Base-by-base conservation (phyloP, 2,888 invertebrate genomes). In the Desoria tigrina region DNA sequence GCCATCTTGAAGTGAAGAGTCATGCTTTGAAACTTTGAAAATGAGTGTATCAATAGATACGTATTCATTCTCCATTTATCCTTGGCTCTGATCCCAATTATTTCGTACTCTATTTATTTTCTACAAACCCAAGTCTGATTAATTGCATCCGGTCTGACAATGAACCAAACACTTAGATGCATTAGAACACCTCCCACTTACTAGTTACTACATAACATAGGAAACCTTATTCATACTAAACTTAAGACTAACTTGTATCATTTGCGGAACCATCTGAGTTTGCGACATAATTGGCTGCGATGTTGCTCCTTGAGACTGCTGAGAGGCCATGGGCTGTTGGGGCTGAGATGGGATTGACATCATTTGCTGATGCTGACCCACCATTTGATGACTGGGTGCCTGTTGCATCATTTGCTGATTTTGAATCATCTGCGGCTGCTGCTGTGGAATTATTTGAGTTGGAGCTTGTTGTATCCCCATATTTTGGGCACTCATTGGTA, bases 261-360 rank as follows among this genome's bases (percentile, higher is more conserved):
- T 84, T 69, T 81, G 83, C 80, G 83, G 82, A 74, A 83, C 83
- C 63, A 82, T 77, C 72, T 83, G 81, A 75, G 83, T 83, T 62
- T 69, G 73, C 23, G 67, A 57, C 65, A 72, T 67, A 16, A 69
- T 67, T 18, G 65, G 42, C 32, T 65, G 72, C 21, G 67, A 69
- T n/a, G 65, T 58, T 9, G 68, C 58, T 16, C 49, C 24, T 50
- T 67, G 70, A 16, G 59, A 32, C 53, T 70, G 70, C 42, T 21
- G 56, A 21, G 18, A 39, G 26, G 6, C 60, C 62, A 71, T 66
- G 0, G 66, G 60, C 51, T 71, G 69, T 26, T 63, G 71, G 28
- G 69, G 65, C 73, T 84, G 84, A 76, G 83, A 83, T 74, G 83
- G 84, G 1, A 26, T 28, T 55, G n/a, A 24, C 57, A 57, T 42